phyloP scores from a whole-genome alignment of 2,113 vertebrate genomes.

The Hyperoodon ampullatus region DNA sequence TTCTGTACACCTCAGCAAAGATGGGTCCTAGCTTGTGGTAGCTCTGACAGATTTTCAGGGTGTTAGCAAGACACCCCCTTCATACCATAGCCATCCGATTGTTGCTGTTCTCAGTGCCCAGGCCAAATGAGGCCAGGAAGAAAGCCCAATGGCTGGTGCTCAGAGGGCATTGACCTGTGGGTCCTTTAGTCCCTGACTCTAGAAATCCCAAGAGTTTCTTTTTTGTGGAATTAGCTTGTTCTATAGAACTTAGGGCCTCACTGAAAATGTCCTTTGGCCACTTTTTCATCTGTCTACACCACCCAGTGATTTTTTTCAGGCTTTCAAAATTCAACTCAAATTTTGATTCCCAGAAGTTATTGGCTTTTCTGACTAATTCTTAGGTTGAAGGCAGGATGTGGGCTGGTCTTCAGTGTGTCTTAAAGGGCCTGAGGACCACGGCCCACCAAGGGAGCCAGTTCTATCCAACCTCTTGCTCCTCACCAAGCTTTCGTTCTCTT shows the following conservation, averaged over 20 bases:
- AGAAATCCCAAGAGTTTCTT: not conserved
- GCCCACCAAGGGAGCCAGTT: not conserved
- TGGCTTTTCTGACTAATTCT: not conserved
- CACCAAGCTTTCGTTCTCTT: not conserved
- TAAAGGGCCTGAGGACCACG: not conserved
- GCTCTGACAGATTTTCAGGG: slow-evolving; percentile 13
- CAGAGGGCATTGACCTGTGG: not conserved
- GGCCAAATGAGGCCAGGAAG: not conserved
- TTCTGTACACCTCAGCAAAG: slow-evolving; percentile 50
- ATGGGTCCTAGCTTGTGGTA: slow-evolving; percentile 49
- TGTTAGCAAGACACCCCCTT: slow-evolving; percentile 35
- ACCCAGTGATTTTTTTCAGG: slow-evolving; percentile 6
- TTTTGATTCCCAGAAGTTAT: not conserved
- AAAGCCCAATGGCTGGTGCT: not conserved
- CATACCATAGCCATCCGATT: not conserved
- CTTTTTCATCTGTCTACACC: slow-evolving; percentile 16
- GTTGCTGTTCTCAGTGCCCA: not conserved
- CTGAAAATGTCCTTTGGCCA: not conserved
- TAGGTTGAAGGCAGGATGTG: not conserved
- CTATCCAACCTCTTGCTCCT: not conserved
- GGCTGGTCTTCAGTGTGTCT: not conserved
- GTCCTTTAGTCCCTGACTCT: not conserved
- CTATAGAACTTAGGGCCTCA: not conserved
- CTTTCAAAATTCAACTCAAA: not conserved
- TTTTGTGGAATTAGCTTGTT: not conserved